phyloP scores from a whole-genome alignment of 2,888 invertebrate species.

The Tenthredo amoena region DNA sequence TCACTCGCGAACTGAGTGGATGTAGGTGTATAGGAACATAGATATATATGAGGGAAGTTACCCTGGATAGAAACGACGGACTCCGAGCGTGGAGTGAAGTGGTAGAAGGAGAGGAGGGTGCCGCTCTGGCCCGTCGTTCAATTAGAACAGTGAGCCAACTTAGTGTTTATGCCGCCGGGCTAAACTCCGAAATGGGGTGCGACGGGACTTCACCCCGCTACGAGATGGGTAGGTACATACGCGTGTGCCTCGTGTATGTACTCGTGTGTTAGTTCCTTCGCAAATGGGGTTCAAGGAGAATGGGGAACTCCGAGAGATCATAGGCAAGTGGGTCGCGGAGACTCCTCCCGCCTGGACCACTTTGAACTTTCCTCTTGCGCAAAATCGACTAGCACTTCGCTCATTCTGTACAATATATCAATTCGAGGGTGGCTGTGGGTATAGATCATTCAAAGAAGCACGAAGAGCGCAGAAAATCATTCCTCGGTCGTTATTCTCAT shows the following conservation, averaged over 20 bases:
- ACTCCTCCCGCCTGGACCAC: not conserved
- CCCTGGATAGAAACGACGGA: constrained; percentile 1
- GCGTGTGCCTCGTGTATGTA: not conserved
- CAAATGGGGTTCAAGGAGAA: constrained; percentile 12
- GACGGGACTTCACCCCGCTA: constrained; percentile 30
- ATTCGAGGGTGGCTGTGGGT: not conserved
- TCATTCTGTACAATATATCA: not conserved
- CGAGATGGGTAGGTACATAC: not conserved
- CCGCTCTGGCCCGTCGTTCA: constrained; percentile 42
- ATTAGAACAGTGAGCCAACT: constrained; percentile 52
- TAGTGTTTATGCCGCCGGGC: constrained; percentile 55
- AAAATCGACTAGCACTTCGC: not conserved
- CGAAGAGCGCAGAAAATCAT: not conserved
- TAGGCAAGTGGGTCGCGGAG: constrained; percentile 12
- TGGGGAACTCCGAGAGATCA: not conserved
- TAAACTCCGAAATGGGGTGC: constrained; percentile 54
- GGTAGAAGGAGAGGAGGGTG: constrained; percentile 13
- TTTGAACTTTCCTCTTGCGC: constrained; percentile 7
- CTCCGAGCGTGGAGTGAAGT: constrained; percentile 32
- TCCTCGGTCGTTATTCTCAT: not conserved
- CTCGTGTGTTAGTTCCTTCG: not conserved
- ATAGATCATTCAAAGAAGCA: not conserved
- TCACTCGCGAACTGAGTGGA: not conserved
- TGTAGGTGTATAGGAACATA: not conserved
- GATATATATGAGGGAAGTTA: not conserved